phyloP scores from a whole-genome alignment of 2,797 vertebrate species.

The Falco peregrinus region DNA sequence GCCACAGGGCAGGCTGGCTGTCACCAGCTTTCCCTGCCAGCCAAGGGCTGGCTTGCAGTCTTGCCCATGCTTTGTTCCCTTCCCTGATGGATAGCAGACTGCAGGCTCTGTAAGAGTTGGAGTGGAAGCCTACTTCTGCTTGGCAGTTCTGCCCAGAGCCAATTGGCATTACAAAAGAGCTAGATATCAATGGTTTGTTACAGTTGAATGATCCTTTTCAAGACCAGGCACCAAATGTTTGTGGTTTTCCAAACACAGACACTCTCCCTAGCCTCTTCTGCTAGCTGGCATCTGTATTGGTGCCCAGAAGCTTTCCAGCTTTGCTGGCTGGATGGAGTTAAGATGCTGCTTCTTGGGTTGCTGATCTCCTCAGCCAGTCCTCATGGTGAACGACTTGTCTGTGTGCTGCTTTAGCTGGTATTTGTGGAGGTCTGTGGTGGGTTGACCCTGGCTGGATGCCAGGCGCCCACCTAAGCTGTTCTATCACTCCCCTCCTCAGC shows the following conservation, averaged over 20 bases:
- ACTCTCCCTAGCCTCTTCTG: not conserved
- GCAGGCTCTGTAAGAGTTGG: not conserved
- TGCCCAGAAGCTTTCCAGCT: not conserved
- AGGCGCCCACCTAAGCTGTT: fast-evolving
- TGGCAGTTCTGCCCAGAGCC: not conserved
- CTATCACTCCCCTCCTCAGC: not conserved
- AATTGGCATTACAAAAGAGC: not conserved
- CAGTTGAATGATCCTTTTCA: conserved; percentile 35
- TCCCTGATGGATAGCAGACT: not conserved
- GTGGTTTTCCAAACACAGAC: not conserved
- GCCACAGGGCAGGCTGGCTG: not conserved
- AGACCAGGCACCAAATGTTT: not conserved
- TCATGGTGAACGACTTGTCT: not conserved
- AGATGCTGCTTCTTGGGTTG: not conserved
- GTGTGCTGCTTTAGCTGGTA: not conserved
- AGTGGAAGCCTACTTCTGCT: not conserved
- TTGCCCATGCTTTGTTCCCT: not conserved
- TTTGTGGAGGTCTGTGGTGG: not conserved
- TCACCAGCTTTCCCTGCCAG: not conserved
- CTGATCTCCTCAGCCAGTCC: not conserved
- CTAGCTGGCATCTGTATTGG: not conserved
- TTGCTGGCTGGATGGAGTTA: not conserved
- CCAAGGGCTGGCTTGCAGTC: not conserved
- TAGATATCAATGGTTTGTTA: not conserved
- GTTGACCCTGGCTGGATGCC: not conserved